phyloP scores from a whole-genome alignment of 2,888 invertebrate genomes.

The Trichopria drosophilae region DNA sequence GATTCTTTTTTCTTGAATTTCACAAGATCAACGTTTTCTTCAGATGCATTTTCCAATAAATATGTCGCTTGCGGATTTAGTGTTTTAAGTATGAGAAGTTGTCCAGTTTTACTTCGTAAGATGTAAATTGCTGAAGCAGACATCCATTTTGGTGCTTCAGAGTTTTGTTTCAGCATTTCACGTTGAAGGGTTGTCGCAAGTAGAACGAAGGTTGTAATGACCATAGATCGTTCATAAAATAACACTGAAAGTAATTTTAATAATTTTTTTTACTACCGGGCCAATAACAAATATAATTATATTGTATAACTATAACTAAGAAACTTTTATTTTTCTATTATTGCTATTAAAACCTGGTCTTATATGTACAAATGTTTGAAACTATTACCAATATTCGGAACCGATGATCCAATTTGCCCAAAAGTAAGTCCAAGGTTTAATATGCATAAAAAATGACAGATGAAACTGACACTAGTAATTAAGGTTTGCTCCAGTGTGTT shows the following conservation, averaged over 20 bases:
- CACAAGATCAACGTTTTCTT: slow-evolving; percentile 40
- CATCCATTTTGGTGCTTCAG: slow-evolving; percentile 43
- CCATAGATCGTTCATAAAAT: slow-evolving; percentile 46
- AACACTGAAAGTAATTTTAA: slow-evolving; percentile 46
- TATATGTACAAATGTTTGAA: no score
- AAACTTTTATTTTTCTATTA: no score
- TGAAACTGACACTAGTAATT: slow-evolving; percentile 63
- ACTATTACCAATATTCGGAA: slow-evolving; percentile 42
- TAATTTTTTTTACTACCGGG: no score
- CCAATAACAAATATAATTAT: no score
- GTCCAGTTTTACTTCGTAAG: slow-evolving; percentile 45
- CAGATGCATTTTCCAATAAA: slow-evolving; percentile 39
- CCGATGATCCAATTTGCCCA: slow-evolving; percentile 61
- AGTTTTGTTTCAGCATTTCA: slow-evolving; percentile 37
- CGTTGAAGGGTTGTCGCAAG: slow-evolving; percentile 31
- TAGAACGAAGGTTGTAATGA: slow-evolving; percentile 30
- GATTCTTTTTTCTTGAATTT: slow-evolving; percentile 28
- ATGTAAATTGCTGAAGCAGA: slow-evolving; percentile 34
- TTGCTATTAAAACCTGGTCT: no score
- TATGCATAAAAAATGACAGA: slow-evolving; percentile 64
- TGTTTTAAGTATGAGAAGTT: slow-evolving; percentile 43
- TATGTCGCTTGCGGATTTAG: slow-evolving; percentile 46
- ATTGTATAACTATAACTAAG: no score
- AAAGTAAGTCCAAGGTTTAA: slow-evolving; percentile 63
- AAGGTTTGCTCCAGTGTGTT: slow-evolving; percentile 62